Base-by-base conservation (phyloP, 1,140 invertebrate genomes). In the Drosophila seguyi region DNA sequence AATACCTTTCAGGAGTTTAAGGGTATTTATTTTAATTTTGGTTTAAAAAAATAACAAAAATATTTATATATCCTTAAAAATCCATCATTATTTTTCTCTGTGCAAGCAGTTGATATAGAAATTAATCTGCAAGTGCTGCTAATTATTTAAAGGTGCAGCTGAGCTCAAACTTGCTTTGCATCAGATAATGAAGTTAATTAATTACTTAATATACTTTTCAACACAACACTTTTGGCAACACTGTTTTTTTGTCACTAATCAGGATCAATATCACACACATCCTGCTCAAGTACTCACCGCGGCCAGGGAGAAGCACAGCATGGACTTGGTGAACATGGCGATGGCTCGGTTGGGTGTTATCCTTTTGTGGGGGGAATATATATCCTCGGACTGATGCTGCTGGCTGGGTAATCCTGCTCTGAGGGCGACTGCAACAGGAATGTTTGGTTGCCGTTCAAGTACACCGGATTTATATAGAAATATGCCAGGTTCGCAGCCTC, bases 381-480 rank as follows among this genome's bases (percentile, higher is more conserved):
- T 69, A 67, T 75, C 65, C 82, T 81, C n/a, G 60, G 41, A 53
- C 39, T 41, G 48, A n/a, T 18, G 25, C 22, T 72, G 48, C 20
- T 34, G 27, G 25, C 60, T 65, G 42, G 42, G 50, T 78, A 82
- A 72, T 87, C 84, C 84, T 87, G 81, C 62, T 67, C 75, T 80
- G 73, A 73, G 66, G 79, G 55, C 69, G 80, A 73, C 79, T 92
- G 84, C 77, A 92, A 92, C 91, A 92, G 91, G 91, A 92, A 86
- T 92, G 91, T 84, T 86, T 92, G 91, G 52, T 69, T 80, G 72
- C 62, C 62, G 81, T 62, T 90, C 73, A 71, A 65, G 59, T 68
- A 79, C 79, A 75, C 58, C 81, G 59, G 65, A 79, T 90, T 92
- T 92, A 92, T 92, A 92, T 92, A 84, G 81, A 81, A 88, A 88